Evolutionary conservation across 1,140 invertebrate species (phyloP).

Genomic region (Macrobrachium rosenbergii): DNA sequence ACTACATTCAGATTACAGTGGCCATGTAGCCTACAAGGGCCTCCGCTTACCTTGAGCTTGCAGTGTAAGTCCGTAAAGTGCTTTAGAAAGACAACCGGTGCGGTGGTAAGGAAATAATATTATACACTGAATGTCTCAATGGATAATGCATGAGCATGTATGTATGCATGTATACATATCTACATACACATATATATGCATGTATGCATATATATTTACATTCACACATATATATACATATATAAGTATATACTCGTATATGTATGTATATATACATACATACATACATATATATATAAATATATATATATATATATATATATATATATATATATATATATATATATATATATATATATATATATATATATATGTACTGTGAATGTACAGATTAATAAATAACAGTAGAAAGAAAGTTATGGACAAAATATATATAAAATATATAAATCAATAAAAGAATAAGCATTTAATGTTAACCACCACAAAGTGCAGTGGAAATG

Average conservation of each 20-base stretch:
- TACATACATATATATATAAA: constrained; percentile 6
- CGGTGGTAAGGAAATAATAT: too few species aligned
- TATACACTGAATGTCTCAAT: too few species aligned
- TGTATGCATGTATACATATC: constrained; percentile 2
- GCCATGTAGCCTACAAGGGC: too few species aligned
- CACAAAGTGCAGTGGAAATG: too few species aligned
- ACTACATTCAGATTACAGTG: too few species aligned
- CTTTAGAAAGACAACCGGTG: too few species aligned
- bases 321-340: too few species aligned
- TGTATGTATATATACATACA: constrained; percentile 24
- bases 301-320: too few species aligned
- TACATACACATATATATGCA: constrained; percentile 9
- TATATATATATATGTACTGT: background rate
- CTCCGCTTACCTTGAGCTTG: too few species aligned
- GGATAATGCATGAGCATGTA: background rate
- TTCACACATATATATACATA: constrained; percentile 7
- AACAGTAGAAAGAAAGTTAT: background rate
- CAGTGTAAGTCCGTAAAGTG: too few species aligned
- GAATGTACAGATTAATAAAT: background rate
- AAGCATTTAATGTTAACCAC: background rate
- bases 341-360: background rate
- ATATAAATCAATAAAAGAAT: background rate
- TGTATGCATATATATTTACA: constrained; percentile 17
- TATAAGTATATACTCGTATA: background rate
- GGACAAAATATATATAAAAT: background rate